Base-by-base conservation (phyloP, 2,888 invertebrate genomes). In the Andrena flavipes region DNA sequence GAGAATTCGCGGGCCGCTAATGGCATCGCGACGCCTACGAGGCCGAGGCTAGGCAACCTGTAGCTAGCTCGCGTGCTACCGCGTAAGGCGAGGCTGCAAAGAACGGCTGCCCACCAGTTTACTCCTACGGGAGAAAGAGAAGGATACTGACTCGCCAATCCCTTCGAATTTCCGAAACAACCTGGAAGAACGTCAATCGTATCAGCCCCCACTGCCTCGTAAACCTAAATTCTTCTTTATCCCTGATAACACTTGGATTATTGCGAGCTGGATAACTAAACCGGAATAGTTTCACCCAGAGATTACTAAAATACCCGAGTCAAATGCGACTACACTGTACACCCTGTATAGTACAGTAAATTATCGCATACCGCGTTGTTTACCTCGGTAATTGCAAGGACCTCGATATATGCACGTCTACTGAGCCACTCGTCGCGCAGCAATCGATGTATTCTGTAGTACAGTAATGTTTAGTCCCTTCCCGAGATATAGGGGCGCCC, bases 11-110 rank as follows among this genome's bases (percentile, higher is more conserved):
- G 60, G 82, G 76, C 84, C 79, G 85, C 88, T 86, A 88, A 88
- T 87, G 88, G 88, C 85, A 84, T 88, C 85, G 88, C 80, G 73
- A 88, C 88, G 88, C 88, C 88, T 81, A 88, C 88, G 88, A 69
- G 65, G 35, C 54, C 76, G 81, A 76, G 86, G 82, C 88, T 87
- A 85, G 87, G 85, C 87, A 88, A 88, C 88, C 88, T 88, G 88
- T 80, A 84, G 79, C 85, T 42, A 42, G 85, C 77, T 85, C 81
- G 68, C 80, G 88, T 84, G 87, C 88, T 85, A 87, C 88, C 87
- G 85, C 89, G 88, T 88, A 88, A 88, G 88, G 88, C 87, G 89
- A 88, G 89, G 81, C 86, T 75, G 75, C 80, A 80, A 81, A 70
- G 80, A 84, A 82, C 85, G 13, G 70, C 88, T 88, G 62, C 88